Percentiles rank a stretch among this genome's conserved stretches.
phyloP scores from a whole-genome alignment of 2,113 vertebrate genomes.

The Xenopus tropicalis region UCB_Xtro_10.0 CM004445.2:42480501-42481000 shows the following conservation, averaged over 20 bases:
- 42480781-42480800: conserved; percentile 30
- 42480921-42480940: conserved; percentile 8
- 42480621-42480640: conserved; percentile 60
- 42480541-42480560: background rate
- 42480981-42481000: conserved; percentile 22
- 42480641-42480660: conserved; percentile 56
- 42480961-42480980: conserved; percentile 15
- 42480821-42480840: conserved; percentile 14
- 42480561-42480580: conserved; percentile 43
- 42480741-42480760: conserved; percentile 60
- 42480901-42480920: conserved; percentile 8
- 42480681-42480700: conserved; percentile 59
- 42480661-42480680: conserved; percentile 55
- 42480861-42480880: background rate
- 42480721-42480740: conserved; percentile 64
- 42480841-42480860: conserved; percentile 11
- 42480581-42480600: conserved; percentile 56
- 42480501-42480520: conserved; percentile 10
- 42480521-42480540: conserved; percentile 34
- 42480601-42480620: conserved; percentile 53
- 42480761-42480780: conserved; percentile 64
- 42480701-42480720: conserved; percentile 59
- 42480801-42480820: conserved; percentile 22
- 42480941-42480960: conserved; percentile 18
- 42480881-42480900: conserved; percentile 10